Evolutionary conservation across 2,888 invertebrate species (phyloP), one percentile per base, ranked within the genome.

Genomic region (Nesidiocoris tenuis): DNA sequence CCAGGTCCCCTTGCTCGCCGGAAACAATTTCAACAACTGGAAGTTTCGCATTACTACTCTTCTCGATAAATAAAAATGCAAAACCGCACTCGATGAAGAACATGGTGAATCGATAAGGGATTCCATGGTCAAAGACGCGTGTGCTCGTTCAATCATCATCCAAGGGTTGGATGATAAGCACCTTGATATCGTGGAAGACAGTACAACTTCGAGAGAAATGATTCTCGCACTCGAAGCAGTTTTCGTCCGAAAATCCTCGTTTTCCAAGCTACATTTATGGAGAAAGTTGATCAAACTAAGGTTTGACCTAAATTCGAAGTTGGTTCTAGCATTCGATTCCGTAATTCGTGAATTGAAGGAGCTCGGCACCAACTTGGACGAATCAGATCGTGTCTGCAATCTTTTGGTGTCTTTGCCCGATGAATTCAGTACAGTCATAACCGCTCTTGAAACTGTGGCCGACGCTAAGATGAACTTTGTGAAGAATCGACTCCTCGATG

Each of bases 371-470:
- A 70, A 63, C 16, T 57, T 78, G 5, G 75, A 75, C 1, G 74
- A 78, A 19, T 64, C 64, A 1, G 70, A 78, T 56, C 63, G 63
- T 18, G 75, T 78, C 18, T 67, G 75, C 12, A 74, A 75, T 64
- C 64, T 76, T 39, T 61, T 78, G 18, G 57, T 76, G 24, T 24
- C 72, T 2, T 61, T 78, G 19, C 74, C 75, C 2, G 9, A 61
- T n/a, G 61, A 77, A 56, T 74, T 56, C 59, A 66, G 75, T 23
- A 68, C 76, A 1, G 70, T 78, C 17, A 74, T 70, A 17, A 75
- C 74, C 22, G 76, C 70, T 16, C 19, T 75, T 0, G 76, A 76
- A 57, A 64, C 76, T n/a, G 23, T 55, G 16, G 25, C 67, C 9
- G 64, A 66, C n/a, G 54, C 72, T 1, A 75, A 56, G 54, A 23